phyloP scores from a whole-genome alignment of 2,888 invertebrate genomes.

The Eulithis prunata region DNA sequence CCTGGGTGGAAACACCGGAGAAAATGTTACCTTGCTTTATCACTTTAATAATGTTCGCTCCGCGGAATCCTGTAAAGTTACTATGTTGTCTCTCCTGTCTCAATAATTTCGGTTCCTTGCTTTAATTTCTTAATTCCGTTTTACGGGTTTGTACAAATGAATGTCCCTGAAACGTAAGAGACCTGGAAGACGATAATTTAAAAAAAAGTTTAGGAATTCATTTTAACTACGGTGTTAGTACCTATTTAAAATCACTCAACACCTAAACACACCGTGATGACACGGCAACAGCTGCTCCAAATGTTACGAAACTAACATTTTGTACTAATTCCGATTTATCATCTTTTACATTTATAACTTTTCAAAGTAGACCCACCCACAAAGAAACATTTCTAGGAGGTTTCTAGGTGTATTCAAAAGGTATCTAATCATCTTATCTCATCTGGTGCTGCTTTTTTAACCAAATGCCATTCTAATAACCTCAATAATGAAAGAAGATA shows the following conservation, averaged over 20 bases:
- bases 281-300: conserved; percentile 18
- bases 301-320: conserved; percentile 20
- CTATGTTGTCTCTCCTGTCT: conserved; percentile 4
- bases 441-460: no score
- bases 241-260: not conserved
- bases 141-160: conserved; percentile 27
- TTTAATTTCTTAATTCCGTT: conserved; percentile 27
- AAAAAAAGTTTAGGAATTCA: no score
- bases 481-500: no score
- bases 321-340: conserved; percentile 20
- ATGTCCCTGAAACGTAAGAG: conserved; percentile 20
- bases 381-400: not conserved
- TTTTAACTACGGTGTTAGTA: not conserved
- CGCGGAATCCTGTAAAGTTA: not conserved
- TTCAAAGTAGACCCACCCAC: not conserved
- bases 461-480: no score
- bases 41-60: not conserved
- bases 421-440: no score
- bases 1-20: not conserved
- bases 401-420: no score
- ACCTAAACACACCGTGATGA: conserved; percentile 15
- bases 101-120: conserved; percentile 5
- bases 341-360: conserved; percentile 20
- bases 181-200: no score
- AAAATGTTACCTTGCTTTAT: not conserved